Conservation (phyloP, 1,140 invertebrate genomes). For the Harlomillsia oculata region DNA sequence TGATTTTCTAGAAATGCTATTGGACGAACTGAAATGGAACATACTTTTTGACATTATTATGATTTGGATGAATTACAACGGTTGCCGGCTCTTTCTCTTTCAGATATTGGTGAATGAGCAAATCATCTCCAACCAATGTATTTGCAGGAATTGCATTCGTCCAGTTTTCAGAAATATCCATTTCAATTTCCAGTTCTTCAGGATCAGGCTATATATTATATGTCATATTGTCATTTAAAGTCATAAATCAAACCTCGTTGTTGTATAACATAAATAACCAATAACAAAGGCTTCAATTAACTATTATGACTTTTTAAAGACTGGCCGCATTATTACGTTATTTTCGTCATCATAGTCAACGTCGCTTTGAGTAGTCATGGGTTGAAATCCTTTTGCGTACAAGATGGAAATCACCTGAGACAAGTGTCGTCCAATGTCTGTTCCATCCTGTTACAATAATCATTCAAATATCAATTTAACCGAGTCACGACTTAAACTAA, state of each 20-base stretch:
- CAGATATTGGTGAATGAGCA: constrained; percentile 25
- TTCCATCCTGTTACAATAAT: neutral
- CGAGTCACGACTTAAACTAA: too few relatives aligned
- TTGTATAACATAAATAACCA: too few relatives aligned
- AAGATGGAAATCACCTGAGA: constrained; percentile 18
- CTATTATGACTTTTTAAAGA: too few relatives aligned
- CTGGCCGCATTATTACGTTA: constrained; percentile 12
- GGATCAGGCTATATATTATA: constrained; percentile 25
- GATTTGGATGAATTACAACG: neutral
- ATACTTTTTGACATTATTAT: neutral
- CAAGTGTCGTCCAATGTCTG: constrained; percentile 25
- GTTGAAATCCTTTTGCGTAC: constrained; percentile 6
- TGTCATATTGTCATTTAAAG: too few relatives aligned
- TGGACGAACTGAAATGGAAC: too few relatives aligned
- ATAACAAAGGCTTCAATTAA: too few relatives aligned
- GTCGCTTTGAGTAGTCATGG: constrained; percentile 17
- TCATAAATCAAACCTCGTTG: too few relatives aligned
- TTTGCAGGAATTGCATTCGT: constrained; percentile 1
- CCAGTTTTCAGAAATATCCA: constrained; percentile 30
- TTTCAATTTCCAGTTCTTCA: constrained; percentile 30
- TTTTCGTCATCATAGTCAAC: constrained; percentile 33
- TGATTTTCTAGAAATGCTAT: neutral
- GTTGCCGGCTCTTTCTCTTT: neutral
- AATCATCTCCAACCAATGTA: constrained; percentile 24
- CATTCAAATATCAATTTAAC: neutral